Base-by-base conservation (phyloP, 2,888 invertebrate species). In the Rhodophaea formosa region DNA sequence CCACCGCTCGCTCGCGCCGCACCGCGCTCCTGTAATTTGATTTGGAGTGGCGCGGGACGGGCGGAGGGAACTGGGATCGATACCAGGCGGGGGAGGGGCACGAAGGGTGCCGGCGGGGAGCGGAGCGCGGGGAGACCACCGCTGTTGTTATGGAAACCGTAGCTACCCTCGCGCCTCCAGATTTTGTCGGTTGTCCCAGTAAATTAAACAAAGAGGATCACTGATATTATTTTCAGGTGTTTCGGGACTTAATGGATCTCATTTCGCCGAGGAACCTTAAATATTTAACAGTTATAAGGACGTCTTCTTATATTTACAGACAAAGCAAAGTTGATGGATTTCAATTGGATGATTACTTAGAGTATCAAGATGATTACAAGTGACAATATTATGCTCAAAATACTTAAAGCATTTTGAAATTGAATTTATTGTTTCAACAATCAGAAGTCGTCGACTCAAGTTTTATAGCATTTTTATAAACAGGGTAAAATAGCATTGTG, bases 131-230 rank as follows among this genome's bases (percentile, higher is more conserved):
- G 72, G 72, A 65, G 65, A 68, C 81, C 84, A 72, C 85, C 86
- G 83, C 49, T 83, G 90, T 90, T 87, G 89, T 86, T 84, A 88
- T 89, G 88, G 89, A 81, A 89, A 89, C 89, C 87, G 83, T 79
- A 84, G 84, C 84, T 85, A 84, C 84, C 86, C 85, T 82, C 80
- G 84, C 81, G 86, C 85, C 80, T 86, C 79, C 88, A 88, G 89
- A 90, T 89, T 90, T 88, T 75, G 84, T 82, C 81, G 80, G 84
- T 78, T 84, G 83, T 88, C 84, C 86, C 80, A 82, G 80, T 82
- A 84, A 88, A 88, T 88, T 87, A 88, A 89, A 89, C 89, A 88
- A 88, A 89, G 88, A 77, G 81, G 77, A 85, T 82, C 74, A 69
- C 71, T 69, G 80, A 83, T 83, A 83, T 86, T 80, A 82, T 82